phyloP scores from a whole-genome alignment of 2,888 invertebrate species.

The Erebia palarica region DNA sequence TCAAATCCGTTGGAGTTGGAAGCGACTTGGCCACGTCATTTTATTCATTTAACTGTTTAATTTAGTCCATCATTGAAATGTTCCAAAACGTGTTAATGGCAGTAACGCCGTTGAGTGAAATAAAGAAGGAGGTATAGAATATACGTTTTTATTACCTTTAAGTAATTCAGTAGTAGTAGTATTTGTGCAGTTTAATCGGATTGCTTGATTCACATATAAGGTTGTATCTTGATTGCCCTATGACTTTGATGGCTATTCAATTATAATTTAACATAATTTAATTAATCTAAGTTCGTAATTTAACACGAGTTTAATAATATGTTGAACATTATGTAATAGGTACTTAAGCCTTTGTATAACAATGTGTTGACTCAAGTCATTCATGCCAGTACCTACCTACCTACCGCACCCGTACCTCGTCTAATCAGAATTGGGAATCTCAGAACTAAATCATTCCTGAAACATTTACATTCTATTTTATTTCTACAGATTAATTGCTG shows the following conservation, averaged over 20 bases:
- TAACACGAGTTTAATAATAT: no score
- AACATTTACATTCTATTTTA: not conserved
- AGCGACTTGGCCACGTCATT: conserved; percentile 27
- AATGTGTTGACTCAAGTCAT: no score
- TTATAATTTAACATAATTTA: not conserved
- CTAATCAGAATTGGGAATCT: no score
- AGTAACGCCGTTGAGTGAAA: conserved; percentile 53
- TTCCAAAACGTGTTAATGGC: conserved; percentile 55
- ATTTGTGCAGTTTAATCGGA: not conserved
- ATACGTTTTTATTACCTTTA: conserved; percentile 8
- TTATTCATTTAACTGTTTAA: conserved; percentile 11
- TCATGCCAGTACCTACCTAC: no score
- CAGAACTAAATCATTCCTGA: not conserved
- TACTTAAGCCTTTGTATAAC: no score
- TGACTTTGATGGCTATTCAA: not conserved
- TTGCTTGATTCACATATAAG: not conserved
- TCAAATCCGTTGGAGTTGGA: conserved; percentile 30
- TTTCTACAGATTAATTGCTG: conserved; percentile 52
- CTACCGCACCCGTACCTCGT: no score
- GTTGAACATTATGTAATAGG: no score
- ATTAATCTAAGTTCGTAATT: no score
- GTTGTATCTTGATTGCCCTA: not conserved
- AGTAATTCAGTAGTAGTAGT: not conserved
- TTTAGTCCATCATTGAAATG: conserved; percentile 47
- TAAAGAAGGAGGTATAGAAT: conserved; percentile 60